Evolutionary conservation across 2,113 vertebrate genomes (phyloP), one percentile per base, ranked within the genome.

Genomic region (Apteryx mantelli): DNA sequence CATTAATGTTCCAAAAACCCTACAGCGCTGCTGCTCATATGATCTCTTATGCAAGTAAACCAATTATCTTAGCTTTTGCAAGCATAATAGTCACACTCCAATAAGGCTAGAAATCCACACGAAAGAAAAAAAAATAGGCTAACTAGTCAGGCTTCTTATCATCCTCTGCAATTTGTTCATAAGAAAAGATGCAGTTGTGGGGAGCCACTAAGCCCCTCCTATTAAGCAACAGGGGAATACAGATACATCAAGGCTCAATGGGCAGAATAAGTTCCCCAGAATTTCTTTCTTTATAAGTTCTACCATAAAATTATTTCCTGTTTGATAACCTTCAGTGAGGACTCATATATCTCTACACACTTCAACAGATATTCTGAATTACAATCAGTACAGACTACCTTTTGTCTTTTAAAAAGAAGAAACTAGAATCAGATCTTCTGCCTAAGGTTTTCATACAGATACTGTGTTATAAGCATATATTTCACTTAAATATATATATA

Each of bases 261-360:
- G 4, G 8, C 25, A n/a, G 11, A n/a, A 12, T 63, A 56, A 69
- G 0, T 78, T 91, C 6, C 21, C 20, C 70, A 38, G 17, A 40
- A 38, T 77, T 65, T 76, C 8, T 60, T 90, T 75, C 48, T 65
- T 70, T 21, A 66, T 13, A 86, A 87, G 78, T 52, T 38, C 66
- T 82, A 42, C 24, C 48, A 5, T 42, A 84, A 68, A 87, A 75
- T 84, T 61, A 46, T 73, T 77, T 92, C 13, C 4, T 36, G 38
- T 74, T 85, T 0, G 0, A 44, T 70, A 50, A 80, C n/a, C 1
- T 26, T 61, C 48, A 77, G 26, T 3, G 2, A 4, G 3, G 13
- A 46, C 14, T 65, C 4, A 5, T 32, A 64, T 56, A 56, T 8
- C 55, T 19, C 8, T 76, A 11, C 22, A 22, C 11, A 38, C 69